A percentile compares a stretch with the other conserved stretches of the same genome.
These are phyloP conservation scores for Rattus norvegicus DNA, from an alignment of 2,113 vertebrate species.

Conservation along the genomic window GRCr8 NC_086035.1:21851001-21851500, in stretches of 20 bases:
- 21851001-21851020: neutral
- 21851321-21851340: neutral
- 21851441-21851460: neutral
- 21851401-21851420: conserved; percentile 62
- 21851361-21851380: conserved; percentile 64
- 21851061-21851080: neutral
- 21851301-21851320: neutral
- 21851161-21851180: conserved; percentile 33
- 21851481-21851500: conserved; percentile 23
- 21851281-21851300: conserved; percentile 37
- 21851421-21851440: neutral
- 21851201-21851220: conserved; percentile 14
- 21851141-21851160: conserved; percentile 31
- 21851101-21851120: conserved; percentile 41
- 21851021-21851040: neutral
- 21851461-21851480: conserved; percentile 3
- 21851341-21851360: neutral
- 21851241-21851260: neutral
- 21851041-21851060: neutral
- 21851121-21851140: conserved; percentile 30
- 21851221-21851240: neutral
- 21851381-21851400: neutral
- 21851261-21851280: conserved; percentile 37
- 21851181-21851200: neutral
- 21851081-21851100: neutral